Evolutionary conservation across 2,113 vertebrate species (phyloP), one percentile per base, ranked within the genome.

Genomic region (Aldabrachelys gigantea): DNA sequence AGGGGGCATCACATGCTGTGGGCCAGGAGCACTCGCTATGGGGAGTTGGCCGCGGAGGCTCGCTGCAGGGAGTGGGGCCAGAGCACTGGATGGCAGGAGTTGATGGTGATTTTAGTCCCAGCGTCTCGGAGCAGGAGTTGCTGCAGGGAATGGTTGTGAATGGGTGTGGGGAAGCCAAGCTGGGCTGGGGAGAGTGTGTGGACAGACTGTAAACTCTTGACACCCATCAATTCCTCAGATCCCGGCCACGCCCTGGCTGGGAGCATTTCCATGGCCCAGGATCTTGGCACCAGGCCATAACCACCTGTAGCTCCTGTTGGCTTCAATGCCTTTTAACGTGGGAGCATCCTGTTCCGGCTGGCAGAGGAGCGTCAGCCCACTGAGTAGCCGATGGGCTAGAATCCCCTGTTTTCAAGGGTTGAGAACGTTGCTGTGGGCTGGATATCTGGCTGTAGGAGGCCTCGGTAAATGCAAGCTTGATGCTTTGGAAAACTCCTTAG

Each of bases 391-490:
- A 2, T 17, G 65, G 65, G 65, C 35, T 21, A n/a, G 65, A n/a
- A n/a, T 35, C 35, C 62, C 62, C 29, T 35, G 62, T 65, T 65
- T n/a, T 17, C 2, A 3, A 17, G 6, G 31, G 29, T 14, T 6
- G 29, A 31, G 29, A 62, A 62, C 6, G 54, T 6, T 50, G 82
- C 31, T n/a, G 79, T 76, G 87, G 27, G n/a, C 27, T 0, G 2
- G 59, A 9, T 80, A 35, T 3, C 81, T 49, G 38, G 12, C 1
- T 4, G 13, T 7, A 81, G 0, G 2, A 49, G 72, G 25, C 49
- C 72, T 54, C 1, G 1, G 44, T 69, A 6, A 47, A 76, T 8
- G 53, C 85, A 50, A 53, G 59, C 35, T 50, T 1, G 4, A 0
- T 8, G 65, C 83, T 91, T 17, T 1, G 8, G 91, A 90, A 86